A percentile compares a stretch with the other conserved stretches of the same genome.
Conservation (phyloP, 2,888 invertebrate genomes). For the Leptothorax acervorum region DNA sequence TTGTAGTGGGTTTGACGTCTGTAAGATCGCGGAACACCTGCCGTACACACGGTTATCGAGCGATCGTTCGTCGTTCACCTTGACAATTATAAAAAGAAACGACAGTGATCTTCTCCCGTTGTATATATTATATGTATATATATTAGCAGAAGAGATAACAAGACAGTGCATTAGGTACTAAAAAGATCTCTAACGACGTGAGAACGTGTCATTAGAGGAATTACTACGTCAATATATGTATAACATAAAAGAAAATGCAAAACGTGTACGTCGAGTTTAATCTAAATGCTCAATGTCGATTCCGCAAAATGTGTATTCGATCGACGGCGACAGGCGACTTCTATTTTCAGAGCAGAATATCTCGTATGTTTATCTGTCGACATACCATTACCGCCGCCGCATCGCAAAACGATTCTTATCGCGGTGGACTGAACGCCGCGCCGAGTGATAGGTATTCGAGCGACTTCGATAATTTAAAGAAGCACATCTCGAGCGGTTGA, state of each 20-base stretch:
- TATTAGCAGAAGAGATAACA: neutral
- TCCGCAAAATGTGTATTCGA: constrained; percentile 14
- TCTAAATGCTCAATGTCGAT: constrained; percentile 3
- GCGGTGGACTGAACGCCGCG: constrained; percentile 16
- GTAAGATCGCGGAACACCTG: constrained; percentile 69
- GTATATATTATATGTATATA: neutral
- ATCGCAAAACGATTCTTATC: constrained; percentile 44
- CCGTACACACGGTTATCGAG: constrained; percentile 52
- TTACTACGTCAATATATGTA: neutral
- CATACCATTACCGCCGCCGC: constrained; percentile 10
- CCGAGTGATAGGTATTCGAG: constrained; percentile 48
- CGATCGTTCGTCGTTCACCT: constrained; percentile 60
- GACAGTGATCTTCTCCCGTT: neutral
- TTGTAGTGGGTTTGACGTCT: constrained; percentile 66
- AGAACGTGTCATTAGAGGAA: neutral
- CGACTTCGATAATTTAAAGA: constrained; percentile 57
- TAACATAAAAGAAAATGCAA: neutral
- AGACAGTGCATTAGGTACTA: neutral
- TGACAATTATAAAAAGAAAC: constrained; percentile 51
- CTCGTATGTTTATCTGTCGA: constrained; percentile 23
- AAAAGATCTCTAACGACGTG: neutral
- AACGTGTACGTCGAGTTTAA: neutral
- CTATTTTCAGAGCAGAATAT: constrained; percentile 36
- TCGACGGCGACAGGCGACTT: constrained; percentile 1
- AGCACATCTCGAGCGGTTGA: constrained; percentile 50